Evolutionary conservation across 2,888 invertebrate genomes (phyloP), one percentile per base, ranked within the genome.

Genomic region (Drosophila aldrichi): DNA sequence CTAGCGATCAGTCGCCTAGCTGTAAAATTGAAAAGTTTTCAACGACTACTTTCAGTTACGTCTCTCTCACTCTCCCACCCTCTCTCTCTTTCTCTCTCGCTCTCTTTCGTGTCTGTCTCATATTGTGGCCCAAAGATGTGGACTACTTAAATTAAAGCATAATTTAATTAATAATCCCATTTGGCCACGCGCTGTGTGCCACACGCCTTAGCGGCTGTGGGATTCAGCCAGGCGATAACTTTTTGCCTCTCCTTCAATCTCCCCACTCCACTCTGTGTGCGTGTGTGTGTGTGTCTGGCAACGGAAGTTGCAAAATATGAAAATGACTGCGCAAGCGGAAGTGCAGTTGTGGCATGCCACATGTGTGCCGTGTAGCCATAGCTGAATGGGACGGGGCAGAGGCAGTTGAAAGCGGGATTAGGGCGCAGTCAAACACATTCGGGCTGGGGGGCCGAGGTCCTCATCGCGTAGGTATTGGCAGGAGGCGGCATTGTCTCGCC

Each of bases 131-230:
- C 48, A 56, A 70, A 76, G 74, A 82, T 88, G 83, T 79, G 77
- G 77, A 79, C 79, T 83, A 81, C 85, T 87, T 84, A 91, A 91
- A 91, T 91, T 87, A 85, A 83, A 80, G 81, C 79, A 79, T 92
- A 91, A 91, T 92, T 91, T 82, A 92, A 91, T 91, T 92, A 91
- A 91, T 90, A 91, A 90, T 91, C 88, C 88, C 91, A 86, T 91
- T 90, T 89, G 83, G 90, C 71, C 71, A 25, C 54, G 70, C 75
- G 54, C 72, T 77, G 82, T 76, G 82, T 74, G 82, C 77, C 82
- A 70, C 51, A 62, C 70, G 69, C 81, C 56, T 69, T 78, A 65
- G 70, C 62, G 65, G 62, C 58, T 63, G 41, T 60, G 81, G 77
- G 77, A 77, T 43, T 66, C 57, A 81, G 67, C 60, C 72, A 67